phyloP scores from a whole-genome alignment of 2,113 vertebrate species.

The Nansenia antarctica region DNA sequence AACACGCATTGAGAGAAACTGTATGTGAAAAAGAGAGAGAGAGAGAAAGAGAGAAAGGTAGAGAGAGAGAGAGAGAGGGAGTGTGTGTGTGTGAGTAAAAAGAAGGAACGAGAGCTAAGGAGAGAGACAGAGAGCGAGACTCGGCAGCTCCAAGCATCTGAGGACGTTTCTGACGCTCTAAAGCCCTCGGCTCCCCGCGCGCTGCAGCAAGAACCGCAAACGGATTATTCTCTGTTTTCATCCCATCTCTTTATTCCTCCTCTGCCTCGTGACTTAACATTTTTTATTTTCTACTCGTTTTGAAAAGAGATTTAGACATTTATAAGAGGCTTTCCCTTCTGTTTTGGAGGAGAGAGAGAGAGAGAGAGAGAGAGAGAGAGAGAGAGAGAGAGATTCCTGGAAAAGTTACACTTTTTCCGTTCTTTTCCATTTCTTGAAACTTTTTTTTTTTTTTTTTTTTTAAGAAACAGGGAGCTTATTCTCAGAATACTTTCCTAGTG shows the following conservation, averaged over 20 bases:
- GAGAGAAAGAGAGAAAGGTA: neutral
- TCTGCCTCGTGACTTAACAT: neutral
- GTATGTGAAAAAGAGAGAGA: neutral
- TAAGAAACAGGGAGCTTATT: constrained; percentile 38
- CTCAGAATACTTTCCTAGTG: constrained; percentile 20
- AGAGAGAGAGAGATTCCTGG: no score
- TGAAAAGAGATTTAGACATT: neutral
- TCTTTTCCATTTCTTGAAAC: no score
- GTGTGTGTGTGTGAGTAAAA: no score
- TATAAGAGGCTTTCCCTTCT: neutral
- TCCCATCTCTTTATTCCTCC: neutral
- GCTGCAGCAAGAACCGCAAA: neutral
- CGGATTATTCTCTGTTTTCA: neutral
- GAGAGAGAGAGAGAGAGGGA: neutral
- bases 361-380: neutral
- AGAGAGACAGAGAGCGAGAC: neutral
- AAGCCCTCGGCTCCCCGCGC: neutral
- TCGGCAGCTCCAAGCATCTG: neutral
- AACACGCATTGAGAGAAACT: neutral
- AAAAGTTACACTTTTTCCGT: no score
- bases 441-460: constrained; percentile 31
- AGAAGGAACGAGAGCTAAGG: neutral
- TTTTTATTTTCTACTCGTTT: neutral
- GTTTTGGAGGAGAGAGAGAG: neutral
- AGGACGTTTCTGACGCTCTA: neutral